Percentiles rank a stretch among this genome's conserved stretches.
Evolutionary conservation across 2,797 vertebrate species (phyloP).

Genomic region (Pantherophis vulpinus): DNA sequence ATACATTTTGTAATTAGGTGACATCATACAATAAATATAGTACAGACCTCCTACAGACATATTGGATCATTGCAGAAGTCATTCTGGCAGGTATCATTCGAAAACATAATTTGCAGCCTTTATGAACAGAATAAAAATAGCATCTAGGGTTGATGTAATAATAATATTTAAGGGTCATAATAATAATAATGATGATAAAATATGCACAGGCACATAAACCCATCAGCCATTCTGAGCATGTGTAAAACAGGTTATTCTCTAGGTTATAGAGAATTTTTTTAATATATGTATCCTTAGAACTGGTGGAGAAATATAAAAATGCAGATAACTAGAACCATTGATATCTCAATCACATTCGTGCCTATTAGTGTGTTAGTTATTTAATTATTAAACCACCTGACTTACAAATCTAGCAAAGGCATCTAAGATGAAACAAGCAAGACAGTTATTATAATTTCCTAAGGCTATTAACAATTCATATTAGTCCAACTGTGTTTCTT

Average conservation of each 20-base stretch:
- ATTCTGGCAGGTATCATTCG: background rate
- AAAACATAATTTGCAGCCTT: conserved; percentile 38
- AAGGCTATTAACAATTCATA: background rate
- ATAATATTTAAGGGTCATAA: background rate
- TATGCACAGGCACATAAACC: background rate
- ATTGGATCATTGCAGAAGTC: background rate
- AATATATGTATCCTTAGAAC: background rate
- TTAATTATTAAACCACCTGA: background rate
- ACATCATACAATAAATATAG: background rate
- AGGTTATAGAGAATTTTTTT: background rate
- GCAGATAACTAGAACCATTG: background rate
- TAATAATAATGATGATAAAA: background rate
- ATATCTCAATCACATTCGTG: background rate
- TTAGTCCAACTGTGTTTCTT: background rate
- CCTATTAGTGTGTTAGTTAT: background rate
- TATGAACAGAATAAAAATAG: background rate
- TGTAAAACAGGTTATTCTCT: background rate
- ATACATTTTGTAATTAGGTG: conserved; percentile 11
- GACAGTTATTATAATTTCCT: background rate
- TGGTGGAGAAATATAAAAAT: background rate
- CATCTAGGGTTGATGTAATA: background rate
- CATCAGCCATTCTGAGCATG: background rate
- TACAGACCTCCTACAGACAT: conserved; percentile 8
- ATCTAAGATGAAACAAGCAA: background rate
- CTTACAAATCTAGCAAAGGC: background rate